Conservation (phyloP, 2,888 invertebrate species). For the Helobdella robusta region DNA sequence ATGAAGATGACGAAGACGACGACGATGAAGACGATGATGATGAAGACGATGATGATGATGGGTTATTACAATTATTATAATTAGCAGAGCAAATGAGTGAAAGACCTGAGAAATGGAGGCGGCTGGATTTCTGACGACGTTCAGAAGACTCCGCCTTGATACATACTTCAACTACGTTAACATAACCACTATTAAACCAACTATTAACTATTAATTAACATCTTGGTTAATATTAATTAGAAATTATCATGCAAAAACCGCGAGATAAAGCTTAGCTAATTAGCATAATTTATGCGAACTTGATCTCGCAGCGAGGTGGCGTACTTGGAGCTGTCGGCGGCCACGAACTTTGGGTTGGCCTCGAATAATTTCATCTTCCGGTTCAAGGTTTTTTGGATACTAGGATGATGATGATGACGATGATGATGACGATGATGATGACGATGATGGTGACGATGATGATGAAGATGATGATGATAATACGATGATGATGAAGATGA, state of each 20-base stretch:
- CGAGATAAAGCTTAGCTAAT: too few species aligned
- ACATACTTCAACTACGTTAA: constrained; percentile 31
- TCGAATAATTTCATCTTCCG: constrained; percentile 17
- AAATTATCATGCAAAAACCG: too few species aligned
- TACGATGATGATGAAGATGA: constrained; percentile 13
- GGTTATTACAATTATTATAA: too few species aligned
- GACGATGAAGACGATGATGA: too few species aligned
- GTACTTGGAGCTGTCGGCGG: constrained; percentile 16
- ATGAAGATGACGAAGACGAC: too few species aligned
- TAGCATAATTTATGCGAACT: too few species aligned
- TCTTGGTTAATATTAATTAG: too few species aligned
- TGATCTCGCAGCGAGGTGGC: constrained; percentile 8
- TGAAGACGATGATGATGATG: too few species aligned
- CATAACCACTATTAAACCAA: too few species aligned
- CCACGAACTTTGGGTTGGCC: constrained; percentile 15
- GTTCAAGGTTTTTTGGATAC: constrained; percentile 17
- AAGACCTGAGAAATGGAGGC: constrained; percentile 34
- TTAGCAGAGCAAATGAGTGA: too few species aligned
- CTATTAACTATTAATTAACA: too few species aligned
- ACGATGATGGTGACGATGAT: constrained; percentile 29
- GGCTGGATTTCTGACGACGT: constrained; percentile 46
- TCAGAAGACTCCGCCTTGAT: constrained; percentile 39
- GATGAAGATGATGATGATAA: constrained; percentile 31
- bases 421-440: constrained; percentile 24
- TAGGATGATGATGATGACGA: constrained; percentile 3